Evolutionary conservation across 1,140 invertebrate species (phyloP), one percentile per base, ranked within the genome.

Genomic region (Tetramorium simillimum): DNA sequence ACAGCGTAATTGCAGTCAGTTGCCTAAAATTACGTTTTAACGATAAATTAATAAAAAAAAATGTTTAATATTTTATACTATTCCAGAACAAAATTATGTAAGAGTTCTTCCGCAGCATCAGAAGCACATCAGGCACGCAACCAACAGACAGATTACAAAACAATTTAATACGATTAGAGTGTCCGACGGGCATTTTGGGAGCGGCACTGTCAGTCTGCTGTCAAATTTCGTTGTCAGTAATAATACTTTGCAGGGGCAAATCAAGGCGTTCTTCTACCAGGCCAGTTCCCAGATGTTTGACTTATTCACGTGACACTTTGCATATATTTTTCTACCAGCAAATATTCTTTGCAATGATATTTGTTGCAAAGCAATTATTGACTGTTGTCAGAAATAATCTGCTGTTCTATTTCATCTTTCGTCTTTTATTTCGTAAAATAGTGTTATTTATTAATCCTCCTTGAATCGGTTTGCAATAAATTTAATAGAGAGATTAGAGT

Each of bases 131-230:
- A 58, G 28, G 21, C 73, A 56, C n/a, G 56, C 28, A 51, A n/a
- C 46, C 88, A 86, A 70, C 86, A 58, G 84, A 67, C 76, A 82
- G 56, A 63, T 86, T 70, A 58, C 70, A 78, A 89, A 89, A 86
- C 87, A 77, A 89, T 89, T 89, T 89, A 89, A 89, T 85, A 53
- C 80, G 81, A 88, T 89, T 89, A 89, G 88, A 86, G 49, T 43
- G 69, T 86, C 69, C 40, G 70, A 43, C 37, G 53, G 62, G 75
- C 51, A 73, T 73, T 82, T 43, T 70, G 73, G 67, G 67, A 58
- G 53, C 37, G 87, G 70, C 76, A 21, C 53, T 89, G 88, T 89
- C 88, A 46, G 62, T 89, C 46, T 10, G 56, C 69, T 89, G 88
- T 89, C 88, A 89, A 89, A 89, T 89, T 89, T 81, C 62, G 10